Percentiles rank a stretch among this genome's conserved stretches.
Conservation (phyloP, 2,797 vertebrate genomes). For the Enteromius trimaculatus region DNA sequence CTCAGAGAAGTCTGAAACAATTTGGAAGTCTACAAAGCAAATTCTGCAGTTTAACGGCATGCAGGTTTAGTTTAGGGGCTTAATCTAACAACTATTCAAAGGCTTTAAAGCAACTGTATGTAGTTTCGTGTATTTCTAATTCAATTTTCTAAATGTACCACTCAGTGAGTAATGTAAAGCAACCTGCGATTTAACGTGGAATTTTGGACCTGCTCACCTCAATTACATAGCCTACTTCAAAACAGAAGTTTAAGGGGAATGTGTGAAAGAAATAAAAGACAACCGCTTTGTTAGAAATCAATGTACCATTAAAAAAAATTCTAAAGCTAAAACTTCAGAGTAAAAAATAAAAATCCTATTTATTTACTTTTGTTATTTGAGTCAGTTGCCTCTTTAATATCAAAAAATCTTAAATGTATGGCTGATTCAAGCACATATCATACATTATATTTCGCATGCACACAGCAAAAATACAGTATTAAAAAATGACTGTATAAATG, state of each 20-base stretch:
- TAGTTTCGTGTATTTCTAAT: background rate
- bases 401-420: background rate
- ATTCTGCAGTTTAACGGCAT: background rate
- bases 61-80: slow-evolving; percentile 26
- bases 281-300: background rate
- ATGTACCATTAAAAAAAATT: background rate
- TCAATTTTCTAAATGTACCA: background rate
- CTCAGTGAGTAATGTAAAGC: background rate
- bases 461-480: slow-evolving; percentile 4
- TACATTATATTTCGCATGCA: slow-evolving; percentile 9
- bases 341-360: background rate
- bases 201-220: background rate
- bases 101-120: background rate
- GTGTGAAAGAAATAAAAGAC: background rate
- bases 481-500: background rate
- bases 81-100: slow-evolving; percentile 22
- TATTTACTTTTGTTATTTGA: slow-evolving; percentile 67
- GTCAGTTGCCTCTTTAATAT: slow-evolving; percentile 63
- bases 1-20: background rate
- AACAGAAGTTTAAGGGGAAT: background rate
- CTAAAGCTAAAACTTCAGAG: background rate
- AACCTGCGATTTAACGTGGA: background rate
- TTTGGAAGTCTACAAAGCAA: background rate
- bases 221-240: background rate
- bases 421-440: slow-evolving; percentile 32